A percentile compares a stretch with the other conserved stretches of the same genome.
Evolutionary conservation across 2,797 vertebrate species (phyloP).

Genomic region (Lagocephalus sceleratus): DNA sequence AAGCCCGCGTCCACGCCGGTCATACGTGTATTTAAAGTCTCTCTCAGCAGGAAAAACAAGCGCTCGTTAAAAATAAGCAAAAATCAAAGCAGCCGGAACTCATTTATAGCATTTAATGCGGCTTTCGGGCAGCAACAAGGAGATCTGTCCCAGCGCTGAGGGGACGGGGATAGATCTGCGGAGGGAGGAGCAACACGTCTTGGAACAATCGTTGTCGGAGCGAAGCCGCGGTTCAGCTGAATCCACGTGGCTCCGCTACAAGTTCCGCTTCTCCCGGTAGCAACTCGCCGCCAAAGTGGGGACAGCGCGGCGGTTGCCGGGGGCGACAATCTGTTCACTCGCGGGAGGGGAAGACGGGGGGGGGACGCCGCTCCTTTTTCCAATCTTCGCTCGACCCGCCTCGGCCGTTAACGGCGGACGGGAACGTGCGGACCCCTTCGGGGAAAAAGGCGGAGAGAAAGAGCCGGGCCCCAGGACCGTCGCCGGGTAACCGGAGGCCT

Average conservation of each 20-base stretch:
- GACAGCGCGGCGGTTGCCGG: slow-evolving; percentile 64
- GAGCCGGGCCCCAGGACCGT: slow-evolving; percentile 25
- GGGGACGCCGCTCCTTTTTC: slow-evolving; percentile 54
- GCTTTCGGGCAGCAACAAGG: slow-evolving; percentile 56
- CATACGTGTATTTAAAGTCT: slow-evolving; percentile 69
- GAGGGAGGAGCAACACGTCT: slow-evolving; percentile 50
- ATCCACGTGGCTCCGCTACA: slow-evolving; percentile 52
- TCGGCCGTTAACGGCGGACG: slow-evolving; percentile 17
- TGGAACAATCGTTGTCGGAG: slow-evolving; percentile 33
- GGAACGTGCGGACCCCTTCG: too few relatives aligned
- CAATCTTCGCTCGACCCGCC: slow-evolving; percentile 43
- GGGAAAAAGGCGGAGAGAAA: slow-evolving; percentile 25
- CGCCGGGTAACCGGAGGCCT: slow-evolving; percentile 28
- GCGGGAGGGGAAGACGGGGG: too few relatives aligned
- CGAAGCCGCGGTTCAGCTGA: slow-evolving; percentile 33
- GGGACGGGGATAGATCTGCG: slow-evolving; percentile 27
- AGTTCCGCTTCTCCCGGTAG: slow-evolving; percentile 57
- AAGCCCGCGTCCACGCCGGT: slow-evolving; percentile 53
- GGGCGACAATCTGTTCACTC: slow-evolving; percentile 76
- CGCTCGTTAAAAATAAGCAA: slow-evolving; percentile 28
- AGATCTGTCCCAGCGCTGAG: slow-evolving; percentile 51
- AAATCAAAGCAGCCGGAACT: slow-evolving; percentile 49
- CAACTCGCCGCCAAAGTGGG: slow-evolving; percentile 46
- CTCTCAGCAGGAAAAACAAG: slow-evolving; percentile 56
- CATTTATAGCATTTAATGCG: slow-evolving; percentile 28